A percentile compares a stretch with the other conserved stretches of the same genome.
Conservation (phyloP, 2,888 invertebrate species). For the Limenitis camilla region DNA sequence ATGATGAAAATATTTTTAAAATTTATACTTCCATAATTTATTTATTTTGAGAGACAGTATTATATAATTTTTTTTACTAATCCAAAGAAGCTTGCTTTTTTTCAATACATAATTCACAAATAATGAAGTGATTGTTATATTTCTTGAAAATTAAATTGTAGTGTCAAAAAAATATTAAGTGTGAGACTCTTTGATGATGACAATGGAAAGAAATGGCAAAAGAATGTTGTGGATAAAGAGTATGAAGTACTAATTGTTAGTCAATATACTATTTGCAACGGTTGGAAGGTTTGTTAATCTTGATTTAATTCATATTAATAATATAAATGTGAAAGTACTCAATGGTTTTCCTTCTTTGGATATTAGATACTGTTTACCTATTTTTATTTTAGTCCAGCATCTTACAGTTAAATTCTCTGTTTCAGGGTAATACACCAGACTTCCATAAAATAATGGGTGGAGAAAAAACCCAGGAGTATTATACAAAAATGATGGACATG, state of each 20-base stretch:
- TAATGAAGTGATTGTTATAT: not conserved
- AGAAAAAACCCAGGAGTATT: constrained; percentile 82
- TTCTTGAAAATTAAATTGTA: constrained; percentile 42
- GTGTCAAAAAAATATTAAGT: constrained; percentile 86
- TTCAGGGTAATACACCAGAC: constrained; percentile 87
- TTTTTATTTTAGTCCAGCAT: too few relatives aligned
- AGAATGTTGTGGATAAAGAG: constrained; percentile 81
- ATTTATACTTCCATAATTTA: too few relatives aligned
- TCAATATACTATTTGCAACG: constrained; percentile 87
- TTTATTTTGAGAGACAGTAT: too few relatives aligned
- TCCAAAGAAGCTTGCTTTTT: too few relatives aligned
- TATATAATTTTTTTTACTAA: too few relatives aligned
- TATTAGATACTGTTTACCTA: too few relatives aligned
- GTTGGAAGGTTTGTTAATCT: constrained; percentile 74
- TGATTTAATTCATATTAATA: not conserved
- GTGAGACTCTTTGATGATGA: constrained; percentile 85
- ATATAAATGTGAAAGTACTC: too few relatives aligned
- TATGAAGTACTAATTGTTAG: constrained; percentile 83
- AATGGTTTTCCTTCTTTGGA: too few relatives aligned
- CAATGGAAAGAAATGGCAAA: constrained; percentile 83
- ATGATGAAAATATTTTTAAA: too few relatives aligned
- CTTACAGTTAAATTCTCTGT: constrained; percentile 4
- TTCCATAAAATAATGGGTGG: constrained; percentile 91
- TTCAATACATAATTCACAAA: too few relatives aligned
- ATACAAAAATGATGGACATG: constrained; percentile 79